phyloP scores from a whole-genome alignment of 2,888 invertebrate genomes.

The Spisula solida region DNA sequence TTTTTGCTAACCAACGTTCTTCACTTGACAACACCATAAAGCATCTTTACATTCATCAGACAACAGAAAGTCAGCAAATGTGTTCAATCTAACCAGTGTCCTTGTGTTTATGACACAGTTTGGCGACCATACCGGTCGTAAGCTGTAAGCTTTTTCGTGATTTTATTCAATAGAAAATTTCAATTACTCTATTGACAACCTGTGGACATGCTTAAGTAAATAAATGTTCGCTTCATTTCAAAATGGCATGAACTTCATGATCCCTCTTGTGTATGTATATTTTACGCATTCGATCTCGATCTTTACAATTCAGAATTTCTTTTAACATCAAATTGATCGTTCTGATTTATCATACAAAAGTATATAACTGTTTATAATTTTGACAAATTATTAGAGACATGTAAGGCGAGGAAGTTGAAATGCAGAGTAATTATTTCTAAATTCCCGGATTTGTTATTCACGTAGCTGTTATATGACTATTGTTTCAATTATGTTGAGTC shows the following conservation, averaged over 20 bases:
- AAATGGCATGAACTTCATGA: constrained; percentile 1
- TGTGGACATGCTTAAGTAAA: constrained; percentile 5
- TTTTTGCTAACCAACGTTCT: background rate
- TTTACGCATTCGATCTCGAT: background rate
- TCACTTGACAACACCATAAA: constrained; percentile 17
- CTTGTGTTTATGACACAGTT: background rate
- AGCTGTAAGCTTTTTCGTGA: background rate
- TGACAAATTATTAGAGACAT: background rate
- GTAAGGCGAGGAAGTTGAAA: background rate
- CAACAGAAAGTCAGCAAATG: background rate
- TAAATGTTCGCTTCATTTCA: constrained; percentile 2
- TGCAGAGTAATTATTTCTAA: background rate
- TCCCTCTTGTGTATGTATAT: background rate
- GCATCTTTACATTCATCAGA: background rate
- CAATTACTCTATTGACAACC: background rate
- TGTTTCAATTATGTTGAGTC: background rate
- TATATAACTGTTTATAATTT: background rate
- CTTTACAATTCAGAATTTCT: background rate
- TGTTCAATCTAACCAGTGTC: background rate
- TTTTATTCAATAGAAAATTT: constrained; percentile 9
- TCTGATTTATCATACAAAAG: background rate
- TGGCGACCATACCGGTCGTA: background rate
- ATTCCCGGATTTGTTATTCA: too few relatives aligned
- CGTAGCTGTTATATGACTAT: too few relatives aligned
- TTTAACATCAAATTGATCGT: background rate